phyloP scores from a whole-genome alignment of 2,797 vertebrate genomes.

The Melanogrammus aeglefinus region DNA sequence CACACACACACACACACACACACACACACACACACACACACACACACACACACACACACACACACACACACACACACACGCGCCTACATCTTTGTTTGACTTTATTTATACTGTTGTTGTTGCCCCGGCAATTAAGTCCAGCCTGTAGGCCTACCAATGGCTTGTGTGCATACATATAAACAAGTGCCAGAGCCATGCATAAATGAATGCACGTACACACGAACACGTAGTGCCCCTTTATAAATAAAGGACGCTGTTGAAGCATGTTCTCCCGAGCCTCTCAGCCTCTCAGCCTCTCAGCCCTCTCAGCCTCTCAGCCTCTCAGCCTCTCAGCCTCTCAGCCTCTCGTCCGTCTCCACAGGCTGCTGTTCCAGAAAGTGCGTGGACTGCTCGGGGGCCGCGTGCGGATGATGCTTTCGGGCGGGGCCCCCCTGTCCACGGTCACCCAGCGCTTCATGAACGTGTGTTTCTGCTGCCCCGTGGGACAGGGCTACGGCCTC shows the following conservation, averaged over 20 bases:
- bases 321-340: neutral
- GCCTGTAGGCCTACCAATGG: slow-evolving; percentile 13
- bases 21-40: too few species aligned
- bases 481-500: slow-evolving; percentile 94
- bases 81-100: slow-evolving; percentile 43
- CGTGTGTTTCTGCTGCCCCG: slow-evolving; percentile 96
- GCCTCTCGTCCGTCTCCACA: slow-evolving; percentile 45
- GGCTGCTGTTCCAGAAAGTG: slow-evolving; percentile 90
- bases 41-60: too few species aligned
- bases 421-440: slow-evolving; percentile 90
- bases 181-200: too few species aligned
- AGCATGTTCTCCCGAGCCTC: neutral
- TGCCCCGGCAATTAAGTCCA: slow-evolving; percentile 45
- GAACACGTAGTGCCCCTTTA: neutral
- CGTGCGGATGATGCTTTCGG: slow-evolving; percentile 94
- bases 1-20: too few species aligned
- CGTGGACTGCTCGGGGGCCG: slow-evolving; percentile 89
- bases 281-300: neutral
- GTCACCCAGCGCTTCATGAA: slow-evolving; percentile 98
- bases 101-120: slow-evolving; percentile 67
- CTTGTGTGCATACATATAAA: slow-evolving; percentile 9
- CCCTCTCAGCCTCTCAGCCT: neutral
- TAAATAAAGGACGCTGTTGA: neutral
- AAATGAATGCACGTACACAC: neutral
- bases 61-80: too few species aligned